phyloP scores from a whole-genome alignment of 2,888 invertebrate species.

The Stratiomys singularior region DNA sequence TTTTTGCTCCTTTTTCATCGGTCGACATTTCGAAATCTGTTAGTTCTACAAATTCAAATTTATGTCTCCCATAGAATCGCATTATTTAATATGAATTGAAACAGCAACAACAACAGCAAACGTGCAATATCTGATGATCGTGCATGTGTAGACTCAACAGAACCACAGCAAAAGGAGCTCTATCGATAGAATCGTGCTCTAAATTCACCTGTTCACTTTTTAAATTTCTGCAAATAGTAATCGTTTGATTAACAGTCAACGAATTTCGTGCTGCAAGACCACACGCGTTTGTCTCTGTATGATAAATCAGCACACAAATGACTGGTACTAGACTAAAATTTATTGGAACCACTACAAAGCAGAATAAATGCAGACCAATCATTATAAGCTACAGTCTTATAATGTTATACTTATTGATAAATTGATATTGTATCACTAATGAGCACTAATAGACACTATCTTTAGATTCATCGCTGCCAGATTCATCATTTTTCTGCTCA shows the following conservation, averaged over 20 bases:
- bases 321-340: neutral
- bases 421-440: neutral
- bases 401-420: neutral
- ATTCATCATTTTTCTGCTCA: neutral
- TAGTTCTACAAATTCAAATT: too few relatives aligned
- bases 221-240: neutral
- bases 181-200: neutral
- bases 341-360: neutral
- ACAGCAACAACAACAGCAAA: too few relatives aligned
- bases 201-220: neutral
- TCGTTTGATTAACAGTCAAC: neutral
- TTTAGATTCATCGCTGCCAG: slow-evolving; percentile 8
- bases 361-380: neutral
- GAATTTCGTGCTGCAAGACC: neutral
- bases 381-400: neutral
- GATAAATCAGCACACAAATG: neutral
- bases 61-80: too few relatives aligned
- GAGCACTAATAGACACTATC: slow-evolving; percentile 22
- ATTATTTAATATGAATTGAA: too few relatives aligned
- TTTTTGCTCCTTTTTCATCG: too few relatives aligned
- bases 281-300: neutral
- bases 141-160: too few relatives aligned
- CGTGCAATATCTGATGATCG: too few relatives aligned
- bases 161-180: too few relatives aligned
- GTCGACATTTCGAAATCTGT: too few relatives aligned